phyloP scores from a whole-genome alignment of 1,140 invertebrate genomes.

The Aphelinus certus region DNA sequence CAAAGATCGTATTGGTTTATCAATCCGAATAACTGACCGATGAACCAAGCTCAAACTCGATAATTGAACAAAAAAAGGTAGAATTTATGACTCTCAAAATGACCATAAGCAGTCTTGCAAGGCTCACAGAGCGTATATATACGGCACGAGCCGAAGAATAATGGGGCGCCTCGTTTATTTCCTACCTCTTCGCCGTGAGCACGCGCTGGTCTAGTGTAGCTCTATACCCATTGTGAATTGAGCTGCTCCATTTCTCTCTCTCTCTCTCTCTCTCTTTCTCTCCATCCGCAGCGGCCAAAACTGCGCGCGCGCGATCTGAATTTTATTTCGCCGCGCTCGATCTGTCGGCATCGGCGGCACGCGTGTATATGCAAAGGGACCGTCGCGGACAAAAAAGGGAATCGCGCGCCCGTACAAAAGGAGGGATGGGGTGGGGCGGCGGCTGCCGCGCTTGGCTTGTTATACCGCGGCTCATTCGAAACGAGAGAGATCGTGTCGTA shows the following conservation, averaged over 20 bases:
- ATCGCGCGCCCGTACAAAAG: conserved; percentile 52
- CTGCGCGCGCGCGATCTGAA: conserved; percentile 26
- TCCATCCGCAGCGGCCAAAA: background rate
- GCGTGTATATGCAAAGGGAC: background rate
- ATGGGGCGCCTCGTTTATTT: too few relatives aligned
- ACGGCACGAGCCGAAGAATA: too few relatives aligned
- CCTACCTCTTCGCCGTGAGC: too few relatives aligned
- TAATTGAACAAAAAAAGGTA: too few relatives aligned
- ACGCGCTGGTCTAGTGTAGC: too few relatives aligned
- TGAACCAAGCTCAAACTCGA: too few relatives aligned
- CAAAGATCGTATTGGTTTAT: too few relatives aligned
- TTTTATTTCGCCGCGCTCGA: conserved; percentile 19
- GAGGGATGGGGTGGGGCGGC: conserved; percentile 35
- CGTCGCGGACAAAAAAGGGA: background rate
- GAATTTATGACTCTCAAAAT: too few relatives aligned
- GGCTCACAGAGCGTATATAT: too few relatives aligned
- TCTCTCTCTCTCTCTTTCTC: background rate
- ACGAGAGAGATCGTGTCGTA: conserved; percentile 64
- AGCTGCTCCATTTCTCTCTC: background rate
- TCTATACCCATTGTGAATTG: too few relatives aligned
- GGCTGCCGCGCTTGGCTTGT: conserved; percentile 52
- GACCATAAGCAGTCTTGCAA: too few relatives aligned
- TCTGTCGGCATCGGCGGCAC: background rate
- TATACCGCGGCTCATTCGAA: conserved; percentile 60
- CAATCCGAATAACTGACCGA: too few relatives aligned